Percentiles rank a stretch among this genome's conserved stretches.
These are phyloP conservation scores for Catocala nupta DNA, from an alignment of 2,888 invertebrate genomes.

Conservation along the genomic window DNA sequence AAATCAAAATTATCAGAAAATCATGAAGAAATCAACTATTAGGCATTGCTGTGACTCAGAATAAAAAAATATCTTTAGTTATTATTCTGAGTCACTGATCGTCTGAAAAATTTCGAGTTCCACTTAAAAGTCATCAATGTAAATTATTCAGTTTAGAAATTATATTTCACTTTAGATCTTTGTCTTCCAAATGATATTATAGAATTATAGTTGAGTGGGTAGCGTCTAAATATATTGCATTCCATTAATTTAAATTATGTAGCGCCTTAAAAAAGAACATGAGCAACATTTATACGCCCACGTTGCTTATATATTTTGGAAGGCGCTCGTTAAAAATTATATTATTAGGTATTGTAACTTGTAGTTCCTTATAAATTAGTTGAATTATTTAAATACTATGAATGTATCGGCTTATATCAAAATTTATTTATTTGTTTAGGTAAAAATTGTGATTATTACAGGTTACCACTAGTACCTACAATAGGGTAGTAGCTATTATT, in stretches of 20 bases:
- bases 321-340: slow-evolving; percentile 2
- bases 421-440: background rate
- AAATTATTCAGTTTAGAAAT: background rate
- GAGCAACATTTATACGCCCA: background rate
- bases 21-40: no score
- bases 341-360: background rate
- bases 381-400: background rate
- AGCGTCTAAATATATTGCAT: slow-evolving; percentile 22
- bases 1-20: no score
- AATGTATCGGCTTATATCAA: background rate
- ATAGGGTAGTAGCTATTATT: background rate
- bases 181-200: slow-evolving; percentile 1
- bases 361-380: slow-evolving; percentile 12
- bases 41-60: no score
- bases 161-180: background rate
- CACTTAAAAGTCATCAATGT: background rate
- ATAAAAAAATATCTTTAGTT: no score
- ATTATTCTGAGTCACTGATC: no score
- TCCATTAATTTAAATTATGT: slow-evolving; percentile 19
- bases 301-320: slow-evolving; percentile 5
- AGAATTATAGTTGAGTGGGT: background rate
- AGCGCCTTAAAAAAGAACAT: slow-evolving; percentile 1
- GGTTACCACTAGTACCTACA: background rate
- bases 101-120: background rate
- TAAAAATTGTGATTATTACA: background rate